These are phyloP conservation scores for Hippasteria phrygiana DNA, from an alignment of 53 echinoderm and acorn worm genomes.

Conservation along the genomic window DNA sequence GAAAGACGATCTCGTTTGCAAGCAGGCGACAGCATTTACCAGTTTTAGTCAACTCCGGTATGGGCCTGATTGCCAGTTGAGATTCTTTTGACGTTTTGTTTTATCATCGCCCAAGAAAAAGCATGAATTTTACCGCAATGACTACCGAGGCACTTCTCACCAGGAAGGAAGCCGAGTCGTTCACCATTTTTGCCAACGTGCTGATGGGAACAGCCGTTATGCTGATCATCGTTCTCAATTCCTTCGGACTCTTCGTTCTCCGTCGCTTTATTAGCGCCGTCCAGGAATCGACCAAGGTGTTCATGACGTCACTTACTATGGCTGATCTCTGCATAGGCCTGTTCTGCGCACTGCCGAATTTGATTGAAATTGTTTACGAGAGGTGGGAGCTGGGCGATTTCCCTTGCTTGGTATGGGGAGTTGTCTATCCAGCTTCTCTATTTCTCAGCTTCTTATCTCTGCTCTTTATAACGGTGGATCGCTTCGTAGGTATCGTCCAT, in stretches of 20 bases:
- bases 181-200: not conserved
- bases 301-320: conserved; percentile 37
- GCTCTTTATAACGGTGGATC: conserved; percentile 34
- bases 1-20: too few relatives aligned
- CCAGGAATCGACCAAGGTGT: conserved; percentile 58
- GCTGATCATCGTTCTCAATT: conserved; percentile 17
- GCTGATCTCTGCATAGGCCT: conserved; percentile 47
- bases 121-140: not conserved
- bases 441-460: conserved; percentile 17
- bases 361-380: not conserved
- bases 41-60: too few relatives aligned
- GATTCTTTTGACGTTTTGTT: not conserved
- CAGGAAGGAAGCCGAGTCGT: not conserved
- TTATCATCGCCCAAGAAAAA: not conserved
- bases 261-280: conserved; percentile 11
- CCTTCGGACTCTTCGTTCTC: not conserved
- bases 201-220: not conserved
- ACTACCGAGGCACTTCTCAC: not conserved
- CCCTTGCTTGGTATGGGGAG: not conserved
- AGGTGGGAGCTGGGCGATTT: conserved; percentile 30
- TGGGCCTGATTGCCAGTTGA: too few relatives aligned
- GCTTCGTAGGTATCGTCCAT: conserved; percentile 32
- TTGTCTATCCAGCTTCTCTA: not conserved
- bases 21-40: too few relatives aligned
- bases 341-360: not conserved